These are phyloP conservation scores for Copsychus sechellarum DNA, from an alignment of 2,113 vertebrate genomes.

Conservation along the genomic window DNA sequence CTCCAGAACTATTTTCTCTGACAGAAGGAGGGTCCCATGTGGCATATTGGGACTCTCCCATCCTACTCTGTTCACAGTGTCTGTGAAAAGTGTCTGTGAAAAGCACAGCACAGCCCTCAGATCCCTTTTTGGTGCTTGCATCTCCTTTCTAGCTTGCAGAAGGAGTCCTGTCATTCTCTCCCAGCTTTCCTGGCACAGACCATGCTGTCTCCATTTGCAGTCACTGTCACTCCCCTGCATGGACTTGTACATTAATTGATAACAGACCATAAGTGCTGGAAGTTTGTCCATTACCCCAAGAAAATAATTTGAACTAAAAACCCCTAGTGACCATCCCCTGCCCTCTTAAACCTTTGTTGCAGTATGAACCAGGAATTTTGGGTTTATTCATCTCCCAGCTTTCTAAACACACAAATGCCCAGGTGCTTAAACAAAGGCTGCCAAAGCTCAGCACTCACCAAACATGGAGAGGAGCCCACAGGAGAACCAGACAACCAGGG, in stretches of 20 bases:
- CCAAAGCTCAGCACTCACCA: conserved; percentile 73
- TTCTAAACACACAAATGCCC: not conserved
- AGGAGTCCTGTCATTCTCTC: not conserved
- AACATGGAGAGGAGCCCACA: conserved; percentile 84
- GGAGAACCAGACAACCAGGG: conserved; percentile 82
- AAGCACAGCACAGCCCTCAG: not conserved
- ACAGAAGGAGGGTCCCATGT: not conserved
- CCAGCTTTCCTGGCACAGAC: not conserved
- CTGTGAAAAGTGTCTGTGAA: not conserved
- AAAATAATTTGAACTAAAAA: not conserved
- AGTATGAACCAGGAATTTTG: not conserved
- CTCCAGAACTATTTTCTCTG: accelerated
- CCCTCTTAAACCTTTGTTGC: not conserved
- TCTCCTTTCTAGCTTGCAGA: not conserved
- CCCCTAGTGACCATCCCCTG: not conserved
- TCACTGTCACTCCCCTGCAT: not conserved
- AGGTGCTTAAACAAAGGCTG: not conserved
- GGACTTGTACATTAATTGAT: not conserved
- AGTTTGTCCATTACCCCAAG: not conserved
- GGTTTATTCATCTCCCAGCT: not conserved
- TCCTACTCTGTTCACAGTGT: not conserved
- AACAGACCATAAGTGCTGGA: not conserved
- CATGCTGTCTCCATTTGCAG: not conserved
- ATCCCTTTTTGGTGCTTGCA: not conserved
- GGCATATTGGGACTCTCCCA: not conserved